Base-by-base conservation (phyloP, 2,888 invertebrate genomes). In the Disparrhopalites patrizii region DNA sequence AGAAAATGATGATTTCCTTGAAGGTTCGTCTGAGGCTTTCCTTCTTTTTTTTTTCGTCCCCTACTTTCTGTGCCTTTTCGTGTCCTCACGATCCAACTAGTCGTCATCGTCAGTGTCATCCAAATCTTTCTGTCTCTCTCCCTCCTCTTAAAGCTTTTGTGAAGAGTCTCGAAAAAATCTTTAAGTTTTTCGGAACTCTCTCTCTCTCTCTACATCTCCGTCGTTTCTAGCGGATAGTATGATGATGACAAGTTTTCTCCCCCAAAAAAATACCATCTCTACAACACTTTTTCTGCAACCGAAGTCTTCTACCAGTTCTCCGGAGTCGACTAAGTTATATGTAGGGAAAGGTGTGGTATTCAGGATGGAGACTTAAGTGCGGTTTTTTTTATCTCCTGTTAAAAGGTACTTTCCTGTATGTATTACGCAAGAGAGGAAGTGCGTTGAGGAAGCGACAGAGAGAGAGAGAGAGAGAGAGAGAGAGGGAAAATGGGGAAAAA, bases 1-100 rank as follows among this genome's bases (percentile, higher is more conserved):
- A 10, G 8, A 15, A 50, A 18, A 52, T 52, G 51, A 61, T 52
- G 61, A 61, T 61, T 61, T 52, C 52, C 61, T 61, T 51, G 36
- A 61, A 52, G 56, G n/a, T n/a, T n/a, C n/a, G n/a, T n/a, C n/a
- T n/a, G n/a, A n/a, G n/a, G n/a, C n/a, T n/a, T n/a, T n/a, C n/a
- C n/a, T n/a, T n/a, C n/a, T n/a, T n/a, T n/a, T n/a, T n/a, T n/a
- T n/a, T n/a, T n/a, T n/a, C n/a, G n/a, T n/a, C n/a, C n/a, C n/a
- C n/a, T n/a, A n/a, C n/a, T n/a, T 56, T 38, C 56, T 56, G 58
- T 58, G 43, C n/a, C n/a, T n/a, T n/a, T 23, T 47, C 47, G 23
- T 47, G 47, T 47, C 47, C 25, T 47, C 47, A 47, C 47, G 47
- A 47, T 23, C 47, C 47, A 47, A 47, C 23, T 47, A 47, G 47